Evolutionary conservation across 2,888 invertebrate species (phyloP).

Genomic region (Hyposoter dolosus): DNA sequence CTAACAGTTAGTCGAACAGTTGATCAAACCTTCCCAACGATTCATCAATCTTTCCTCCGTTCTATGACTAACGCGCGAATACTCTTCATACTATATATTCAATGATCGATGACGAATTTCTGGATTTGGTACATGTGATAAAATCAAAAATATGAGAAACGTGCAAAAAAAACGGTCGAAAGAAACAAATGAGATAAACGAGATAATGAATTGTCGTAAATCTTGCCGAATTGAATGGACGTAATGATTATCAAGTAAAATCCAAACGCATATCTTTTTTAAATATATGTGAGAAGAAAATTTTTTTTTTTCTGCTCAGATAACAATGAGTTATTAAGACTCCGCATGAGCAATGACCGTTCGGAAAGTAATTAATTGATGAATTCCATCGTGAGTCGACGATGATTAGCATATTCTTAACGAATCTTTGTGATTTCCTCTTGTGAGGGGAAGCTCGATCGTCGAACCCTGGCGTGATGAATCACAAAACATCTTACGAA

Average conservation of each 20-base stretch:
- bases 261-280: neutral
- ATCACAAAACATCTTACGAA: neutral
- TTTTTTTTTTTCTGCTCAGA: neutral
- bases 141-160: neutral
- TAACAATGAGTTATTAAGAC: neutral
- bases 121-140: no score
- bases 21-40: conserved; percentile 38
- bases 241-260: neutral
- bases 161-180: neutral
- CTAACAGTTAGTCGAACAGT: conserved; percentile 60
- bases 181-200: neutral
- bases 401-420: neutral
- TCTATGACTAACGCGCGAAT: neutral
- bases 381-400: neutral
- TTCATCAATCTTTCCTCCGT: conserved; percentile 18
- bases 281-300: neutral
- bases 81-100: neutral
- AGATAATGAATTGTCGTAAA: neutral
- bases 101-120: neutral
- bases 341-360: neutral
- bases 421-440: neutral
- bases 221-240: neutral
- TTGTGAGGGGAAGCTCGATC: neutral
- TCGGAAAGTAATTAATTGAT: neutral
- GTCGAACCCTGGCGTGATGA: conserved; percentile 7